Evolutionary conservation across 2,888 invertebrate genomes (phyloP), one percentile per base, ranked within the genome.

Genomic region (Chelonus formosanus): DNA sequence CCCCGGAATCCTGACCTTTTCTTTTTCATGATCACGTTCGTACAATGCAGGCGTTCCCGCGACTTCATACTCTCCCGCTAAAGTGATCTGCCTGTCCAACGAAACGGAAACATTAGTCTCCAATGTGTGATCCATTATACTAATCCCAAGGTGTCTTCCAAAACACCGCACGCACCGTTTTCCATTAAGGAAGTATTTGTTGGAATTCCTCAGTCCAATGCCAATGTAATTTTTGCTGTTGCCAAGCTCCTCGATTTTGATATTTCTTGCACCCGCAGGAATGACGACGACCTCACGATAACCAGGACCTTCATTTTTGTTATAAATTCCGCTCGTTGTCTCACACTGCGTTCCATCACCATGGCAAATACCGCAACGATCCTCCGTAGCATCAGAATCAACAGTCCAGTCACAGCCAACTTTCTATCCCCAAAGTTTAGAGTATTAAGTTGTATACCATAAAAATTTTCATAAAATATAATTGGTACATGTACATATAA

Each of bases 381-480:
- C 91, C 76, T 90, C 90, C 20, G 87, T 85, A 0, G 90, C 89
- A 62, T 86, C 85, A 0, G 90, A 90, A 75, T 90, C 88, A 32
- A 91, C 84, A 45, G 84, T 83, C 86, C 88, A 89, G 79, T 91
- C 91, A 80, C 91, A 91, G 3, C 90, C 90, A 8, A 91, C 87
- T 77, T 86, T 86, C 90, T 91, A 79, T 47, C 34, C 48, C 45
- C 40, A 40, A 40, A 40, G 40, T 40, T 40, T 40, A 40, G 6
- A 5, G 40, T 40, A 48, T 58, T 47, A 32, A 45, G 58, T 58
- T 58, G 45, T 58, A 57, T 66, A 50, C 35, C 8, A 43, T 10
- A 35, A 20, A 34, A 48, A 59, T 45, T 60, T 64, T 56, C 5
- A 55, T 36, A 32, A 34, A 10, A 43, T 55, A 57, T 59, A 5